Conservation (phyloP, 2,113 vertebrate species). For the Arenaria interpres region DNA sequence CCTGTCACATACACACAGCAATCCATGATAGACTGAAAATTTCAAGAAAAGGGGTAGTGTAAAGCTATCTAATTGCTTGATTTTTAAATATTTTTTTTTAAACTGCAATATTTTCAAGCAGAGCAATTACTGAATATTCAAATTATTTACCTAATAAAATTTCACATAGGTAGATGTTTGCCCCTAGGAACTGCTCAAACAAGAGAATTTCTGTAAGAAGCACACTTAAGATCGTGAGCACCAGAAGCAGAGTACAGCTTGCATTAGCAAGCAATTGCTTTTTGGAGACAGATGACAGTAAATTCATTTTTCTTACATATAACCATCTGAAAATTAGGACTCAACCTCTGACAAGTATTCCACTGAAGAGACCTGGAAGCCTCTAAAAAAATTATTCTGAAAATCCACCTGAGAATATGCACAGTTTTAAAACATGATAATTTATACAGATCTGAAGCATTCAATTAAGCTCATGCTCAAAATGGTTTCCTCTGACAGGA, state of each 20-base stretch:
- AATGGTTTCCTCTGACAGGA: constrained; percentile 64
- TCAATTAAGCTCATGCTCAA: constrained; percentile 67
- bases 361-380: not conserved
- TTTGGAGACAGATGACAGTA: not conserved
- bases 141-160: constrained; percentile 58
- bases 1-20: not conserved
- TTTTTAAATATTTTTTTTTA: not conserved
- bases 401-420: constrained; percentile 48
- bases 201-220: constrained; percentile 34
- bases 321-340: not conserved
- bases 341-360: constrained; percentile 15
- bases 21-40: not conserved
- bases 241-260: not conserved
- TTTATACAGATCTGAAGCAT: constrained; percentile 70
- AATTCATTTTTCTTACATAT: not conserved
- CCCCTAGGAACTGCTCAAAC: constrained; percentile 41
- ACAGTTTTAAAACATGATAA: constrained; percentile 71
- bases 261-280: not conserved
- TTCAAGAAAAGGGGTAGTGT: not conserved
- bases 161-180: constrained; percentile 58
- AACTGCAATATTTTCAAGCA: not conserved
- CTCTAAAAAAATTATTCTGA: constrained; percentile 6
- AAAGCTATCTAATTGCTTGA: not conserved
- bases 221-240: not conserved
- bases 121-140: constrained; percentile 28